Evolutionary conservation across 2,113 vertebrate species (phyloP), one percentile per base, ranked within the genome.

Genomic region (Marmota flaviventris): DNA sequence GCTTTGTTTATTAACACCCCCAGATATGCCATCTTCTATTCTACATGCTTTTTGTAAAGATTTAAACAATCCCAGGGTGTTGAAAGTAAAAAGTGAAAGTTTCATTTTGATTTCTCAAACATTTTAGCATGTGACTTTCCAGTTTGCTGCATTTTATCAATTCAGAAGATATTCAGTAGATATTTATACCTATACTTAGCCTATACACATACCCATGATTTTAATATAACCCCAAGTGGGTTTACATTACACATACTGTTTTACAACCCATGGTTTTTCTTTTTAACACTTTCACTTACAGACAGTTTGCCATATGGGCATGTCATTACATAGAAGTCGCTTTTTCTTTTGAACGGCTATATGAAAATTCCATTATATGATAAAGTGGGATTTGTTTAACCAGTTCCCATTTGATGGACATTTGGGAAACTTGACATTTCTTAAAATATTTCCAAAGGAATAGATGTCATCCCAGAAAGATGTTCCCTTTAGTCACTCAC

Each of bases 351-450:
- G 42, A 85, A 77, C 4, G 18, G 25, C n/a, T 82, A 56, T 53
- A 82, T 82, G 78, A 93, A 91, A 93, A 89, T 78, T 85, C 39
- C 48, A 61, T 89, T 77, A 53, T 56, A 34, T 69, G 69, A 79
- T 56, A 82, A 56, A 56, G 34, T 45, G 45, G 65, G 42, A 78
- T 85, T 84, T 78, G 92, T 42, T 72, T 61, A 83, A 82, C 72
- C 51, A 58, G 22, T 95, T 94, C 29, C 29, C 73, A 73, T 76
- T 85, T 88, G 48, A 81, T 81, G 61, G 78, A 84, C 24, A 87
- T 20, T 94, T 72, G 37, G 79, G 90, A 91, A 56, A 34, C 32
- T 81, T 92, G 76, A 29, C 12, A 77, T 85, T 93, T 91, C 75
- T 83, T 77, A 69, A 56, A 58, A 77, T 79, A 76, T 37, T 92